phyloP scores from a whole-genome alignment of 2,888 invertebrate genomes.

The Drosophila pseudotakahashii region DNA sequence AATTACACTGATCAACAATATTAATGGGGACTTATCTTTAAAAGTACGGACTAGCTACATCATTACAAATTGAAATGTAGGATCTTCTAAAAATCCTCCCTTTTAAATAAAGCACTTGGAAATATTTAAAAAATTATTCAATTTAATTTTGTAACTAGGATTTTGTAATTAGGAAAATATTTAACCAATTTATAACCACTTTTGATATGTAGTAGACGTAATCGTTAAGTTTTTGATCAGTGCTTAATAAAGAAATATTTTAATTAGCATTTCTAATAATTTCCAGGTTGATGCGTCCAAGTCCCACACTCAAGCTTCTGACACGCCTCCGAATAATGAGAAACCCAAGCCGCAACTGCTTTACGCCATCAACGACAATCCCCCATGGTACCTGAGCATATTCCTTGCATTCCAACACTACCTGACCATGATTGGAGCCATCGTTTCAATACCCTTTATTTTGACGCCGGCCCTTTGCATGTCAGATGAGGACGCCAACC shows the following conservation, averaged over 20 bases:
- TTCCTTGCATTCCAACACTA: slow-evolving; percentile 94
- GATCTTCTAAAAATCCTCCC: no score
- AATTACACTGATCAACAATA: slow-evolving; percentile 23
- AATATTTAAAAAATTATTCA: no score
- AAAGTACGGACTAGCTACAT: not conserved
- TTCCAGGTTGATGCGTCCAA: slow-evolving; percentile 49
- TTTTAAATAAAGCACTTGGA: no score
- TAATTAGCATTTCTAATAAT: slow-evolving; percentile 2
- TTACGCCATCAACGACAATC: slow-evolving; percentile 92
- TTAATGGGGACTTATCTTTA: not conserved
- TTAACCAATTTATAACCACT: no score
- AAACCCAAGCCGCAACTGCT: slow-evolving; percentile 81
- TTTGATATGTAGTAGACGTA: no score
- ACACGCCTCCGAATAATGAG: slow-evolving; percentile 30
- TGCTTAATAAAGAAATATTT: not conserved
- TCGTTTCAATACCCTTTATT: slow-evolving; percentile 92
- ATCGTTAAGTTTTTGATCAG: not conserved
- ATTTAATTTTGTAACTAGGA: no score
- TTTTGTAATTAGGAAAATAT: no score
- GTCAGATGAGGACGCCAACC: slow-evolving; percentile 89
- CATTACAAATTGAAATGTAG: not conserved
- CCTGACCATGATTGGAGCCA: slow-evolving; percentile 93
- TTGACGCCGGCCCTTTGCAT: slow-evolving; percentile 92
- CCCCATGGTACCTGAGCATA: slow-evolving; percentile 93
- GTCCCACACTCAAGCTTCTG: slow-evolving; percentile 20